Percentiles rank a stretch among this genome's conserved stretches.
Conservation (phyloP, 1,140 invertebrate genomes). For the Drosophila aff. region DNA sequence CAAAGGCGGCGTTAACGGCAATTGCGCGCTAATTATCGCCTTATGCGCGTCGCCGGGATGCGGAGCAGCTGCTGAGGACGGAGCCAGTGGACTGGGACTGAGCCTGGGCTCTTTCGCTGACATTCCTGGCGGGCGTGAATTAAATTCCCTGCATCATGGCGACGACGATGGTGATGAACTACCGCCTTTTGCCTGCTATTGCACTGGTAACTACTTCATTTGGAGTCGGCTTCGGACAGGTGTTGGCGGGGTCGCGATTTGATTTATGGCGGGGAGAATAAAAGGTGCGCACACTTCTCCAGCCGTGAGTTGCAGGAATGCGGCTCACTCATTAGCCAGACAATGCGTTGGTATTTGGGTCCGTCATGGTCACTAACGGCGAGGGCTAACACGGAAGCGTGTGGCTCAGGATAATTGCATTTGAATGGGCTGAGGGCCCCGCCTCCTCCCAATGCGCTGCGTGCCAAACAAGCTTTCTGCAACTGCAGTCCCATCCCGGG, state of each 20-base stretch:
- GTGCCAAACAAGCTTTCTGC: background rate
- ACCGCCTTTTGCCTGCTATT: slow-evolving; percentile 5
- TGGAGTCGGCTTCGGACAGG: slow-evolving; percentile 13
- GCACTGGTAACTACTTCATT: slow-evolving; percentile 51
- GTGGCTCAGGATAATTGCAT: slow-evolving; percentile 13
- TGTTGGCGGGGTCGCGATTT: slow-evolving; percentile 23
- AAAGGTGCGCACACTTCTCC: slow-evolving; percentile 34
- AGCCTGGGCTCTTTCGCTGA: slow-evolving; percentile 11
- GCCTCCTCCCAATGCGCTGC: background rate
- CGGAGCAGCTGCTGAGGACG: background rate
- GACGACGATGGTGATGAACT: slow-evolving; percentile 16
- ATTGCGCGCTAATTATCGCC: slow-evolving; percentile 53
- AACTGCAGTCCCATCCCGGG: background rate
- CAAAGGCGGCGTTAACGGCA: slow-evolving; percentile 40
- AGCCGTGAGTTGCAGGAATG: slow-evolving; percentile 48
- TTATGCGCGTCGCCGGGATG: slow-evolving; percentile 5
- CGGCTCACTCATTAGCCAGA: slow-evolving; percentile 39
- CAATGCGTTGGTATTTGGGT: slow-evolving; percentile 47
- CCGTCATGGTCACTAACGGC: slow-evolving; percentile 18
- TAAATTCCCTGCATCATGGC: slow-evolving; percentile 43
- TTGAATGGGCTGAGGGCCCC: background rate
- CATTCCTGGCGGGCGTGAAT: slow-evolving; percentile 55
- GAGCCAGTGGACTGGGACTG: no score
- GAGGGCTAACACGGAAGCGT: slow-evolving; percentile 16
- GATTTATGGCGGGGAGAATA: slow-evolving; percentile 45